Percentiles rank a stretch among this genome's conserved stretches.
Evolutionary conservation across 2,113 vertebrate genomes (phyloP).

Genomic region (Plecotus auritus): DNA sequence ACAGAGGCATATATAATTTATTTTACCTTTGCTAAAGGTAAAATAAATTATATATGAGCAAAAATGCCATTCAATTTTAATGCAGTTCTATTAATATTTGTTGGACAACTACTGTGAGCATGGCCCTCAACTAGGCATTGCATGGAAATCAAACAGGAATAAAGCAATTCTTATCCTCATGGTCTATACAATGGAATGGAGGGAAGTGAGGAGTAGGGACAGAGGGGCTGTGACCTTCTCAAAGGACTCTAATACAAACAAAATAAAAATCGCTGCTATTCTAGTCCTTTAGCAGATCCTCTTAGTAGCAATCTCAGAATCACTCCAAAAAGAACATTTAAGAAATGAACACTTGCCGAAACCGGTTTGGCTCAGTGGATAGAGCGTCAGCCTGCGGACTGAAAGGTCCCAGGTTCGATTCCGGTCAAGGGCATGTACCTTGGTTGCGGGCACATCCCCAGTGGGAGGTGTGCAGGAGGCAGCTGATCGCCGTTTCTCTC

Average conservation of each 20-base stretch:
- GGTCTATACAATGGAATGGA: background rate
- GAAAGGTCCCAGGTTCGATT: too few species aligned
- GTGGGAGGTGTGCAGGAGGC: too few species aligned
- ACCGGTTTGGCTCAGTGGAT: too few species aligned
- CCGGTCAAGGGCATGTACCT: too few species aligned
- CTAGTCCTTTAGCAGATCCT: background rate
- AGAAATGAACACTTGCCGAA: background rate
- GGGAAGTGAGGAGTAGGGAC: background rate
- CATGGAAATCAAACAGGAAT: background rate
- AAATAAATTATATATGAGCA: background rate
- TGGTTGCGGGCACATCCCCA: too few species aligned
- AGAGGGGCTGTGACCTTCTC: background rate
- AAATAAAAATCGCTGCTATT: conserved; percentile 4
- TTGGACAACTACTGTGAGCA: background rate
- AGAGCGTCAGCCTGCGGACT: too few species aligned
- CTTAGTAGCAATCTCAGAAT: background rate
- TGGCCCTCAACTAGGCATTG: background rate
- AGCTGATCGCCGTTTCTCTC: too few species aligned
- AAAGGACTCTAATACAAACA: background rate
- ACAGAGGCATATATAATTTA: too few species aligned
- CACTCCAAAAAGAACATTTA: background rate
- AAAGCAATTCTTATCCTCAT: background rate
- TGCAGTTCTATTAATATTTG: background rate
- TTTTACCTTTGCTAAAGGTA: background rate
- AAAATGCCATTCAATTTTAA: background rate